Evolutionary conservation across 1,140 invertebrate genomes (phyloP), one percentile per base, ranked within the genome.

Genomic region (Trichonephila clavipes): DNA sequence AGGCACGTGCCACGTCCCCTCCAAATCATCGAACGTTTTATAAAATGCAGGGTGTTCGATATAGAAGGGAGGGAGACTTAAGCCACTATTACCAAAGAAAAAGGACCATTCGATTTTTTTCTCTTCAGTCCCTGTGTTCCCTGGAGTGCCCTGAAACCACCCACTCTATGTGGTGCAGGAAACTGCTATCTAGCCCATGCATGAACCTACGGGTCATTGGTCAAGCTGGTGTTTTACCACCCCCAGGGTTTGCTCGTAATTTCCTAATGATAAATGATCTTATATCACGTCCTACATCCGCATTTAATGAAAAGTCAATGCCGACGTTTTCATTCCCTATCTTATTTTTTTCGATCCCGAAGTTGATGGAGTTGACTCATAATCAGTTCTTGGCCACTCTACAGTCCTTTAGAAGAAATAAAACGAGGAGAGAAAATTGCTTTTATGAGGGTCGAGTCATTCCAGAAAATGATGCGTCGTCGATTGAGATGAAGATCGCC

Each of bases 231-330:
- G 81, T 44, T 83, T 51, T 77, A 61, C 77, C 58, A 81, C n/a
- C 59, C 72, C 90, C 19, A 19, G 77, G 16, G 87, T 28, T 88
- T n/a, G 62, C 21, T 40, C 64, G 87, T 59, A 91, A 85, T 62
- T 91, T 91, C 81, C 28, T 62, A 85, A 83, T 91, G 90, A 91
- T 91, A 85, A 91, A 81, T 91, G 90, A 64, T 12, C 18, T 19
- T 16, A 83, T 83, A 51, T 83, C 82, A 21, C 44, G 82, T 83
- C 51, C 82, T 34, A 59, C 82, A 83, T 83, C 44, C 44, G 16
- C 44, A 7, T 83, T 83, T 83, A 83, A 83, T 83, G 82, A 83
- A 83, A 83, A 83, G 51, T 83, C 40, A 59, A 51, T 83, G 82
- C 40, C 34, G 72, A 77, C 72, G 28, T 77, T 77, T 77, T 77